A percentile compares a stretch with the other conserved stretches of the same genome.
These are phyloP conservation scores for Apostichopus leukothele DNA, from an alignment of 53 echinoderm and acorn worm species.

Conservation along the genomic window DNA sequence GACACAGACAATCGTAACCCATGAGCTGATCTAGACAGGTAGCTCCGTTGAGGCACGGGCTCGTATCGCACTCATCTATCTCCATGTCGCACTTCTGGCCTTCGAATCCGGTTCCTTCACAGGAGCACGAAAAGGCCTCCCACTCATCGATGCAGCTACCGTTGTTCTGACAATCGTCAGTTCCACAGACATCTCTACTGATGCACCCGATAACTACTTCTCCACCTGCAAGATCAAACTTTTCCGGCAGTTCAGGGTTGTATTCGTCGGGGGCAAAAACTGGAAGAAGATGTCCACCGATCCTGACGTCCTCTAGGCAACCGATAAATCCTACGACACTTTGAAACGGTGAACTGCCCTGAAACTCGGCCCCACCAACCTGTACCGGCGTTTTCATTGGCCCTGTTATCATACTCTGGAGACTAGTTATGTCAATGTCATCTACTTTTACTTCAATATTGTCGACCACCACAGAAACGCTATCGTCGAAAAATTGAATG, in stretches of 20 bases:
- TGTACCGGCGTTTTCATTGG: constrained; percentile 53
- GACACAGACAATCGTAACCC: constrained; percentile 73
- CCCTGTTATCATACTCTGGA: constrained; percentile 52
- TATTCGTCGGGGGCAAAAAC: constrained; percentile 59
- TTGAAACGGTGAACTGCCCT: constrained; percentile 45
- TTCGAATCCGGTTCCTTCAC: constrained; percentile 56
- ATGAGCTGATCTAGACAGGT: constrained; percentile 69
- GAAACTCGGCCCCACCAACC: constrained; percentile 59
- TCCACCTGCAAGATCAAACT: background rate
- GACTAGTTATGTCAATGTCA: constrained; percentile 24
- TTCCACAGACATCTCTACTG: constrained; percentile 60
- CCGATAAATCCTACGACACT: constrained; percentile 63
- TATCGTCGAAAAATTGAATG: constrained; percentile 40
- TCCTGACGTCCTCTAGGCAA: constrained; percentile 77
- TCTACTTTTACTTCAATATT: background rate
- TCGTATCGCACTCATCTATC: constrained; percentile 74
- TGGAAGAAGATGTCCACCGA: constrained; percentile 79
- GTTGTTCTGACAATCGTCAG: constrained; percentile 57
- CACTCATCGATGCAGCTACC: constrained; percentile 75
- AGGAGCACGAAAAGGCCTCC: constrained; percentile 70
- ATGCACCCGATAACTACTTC: constrained; percentile 59
- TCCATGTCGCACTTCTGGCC: constrained; percentile 65
- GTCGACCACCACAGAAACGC: constrained; percentile 7
- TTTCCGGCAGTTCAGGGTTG: constrained; percentile 47
- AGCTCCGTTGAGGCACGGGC: constrained; percentile 63